Percentiles rank a stretch among this genome's conserved stretches.
Evolutionary conservation across 2,888 invertebrate genomes (phyloP).

Genomic region (Diabrotica balteata): DNA sequence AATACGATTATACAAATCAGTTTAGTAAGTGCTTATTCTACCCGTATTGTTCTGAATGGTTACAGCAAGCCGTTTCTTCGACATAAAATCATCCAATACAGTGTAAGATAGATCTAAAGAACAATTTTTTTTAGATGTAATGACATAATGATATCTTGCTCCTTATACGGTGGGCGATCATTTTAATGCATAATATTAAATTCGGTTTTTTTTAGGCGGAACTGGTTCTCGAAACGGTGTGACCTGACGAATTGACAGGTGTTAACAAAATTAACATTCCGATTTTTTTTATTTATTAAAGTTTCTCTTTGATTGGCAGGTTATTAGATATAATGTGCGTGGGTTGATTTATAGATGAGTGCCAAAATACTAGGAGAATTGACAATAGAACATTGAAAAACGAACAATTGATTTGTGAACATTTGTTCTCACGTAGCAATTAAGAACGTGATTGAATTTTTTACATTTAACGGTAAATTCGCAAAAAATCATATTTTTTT

Average conservation of each 20-base stretch:
- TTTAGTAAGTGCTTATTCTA: no score
- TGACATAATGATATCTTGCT: slow-evolving; percentile 24
- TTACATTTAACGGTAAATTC: no score
- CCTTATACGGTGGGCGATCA: slow-evolving; percentile 24
- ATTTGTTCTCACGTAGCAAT: no score
- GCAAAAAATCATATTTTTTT: no score
- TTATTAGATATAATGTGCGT: slow-evolving; percentile 4
- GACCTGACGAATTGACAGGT: slow-evolving; percentile 20
- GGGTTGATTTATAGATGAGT: background rate
- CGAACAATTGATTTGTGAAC: no score
- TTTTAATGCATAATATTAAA: slow-evolving; percentile 25
- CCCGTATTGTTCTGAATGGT: no score
- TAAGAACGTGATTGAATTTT: no score
- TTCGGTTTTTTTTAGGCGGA: slow-evolving; percentile 18
- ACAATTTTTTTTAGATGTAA: slow-evolving; percentile 24
- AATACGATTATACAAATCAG: no score
- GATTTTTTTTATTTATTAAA: slow-evolving; percentile 9
- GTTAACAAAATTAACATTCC: slow-evolving; percentile 17
- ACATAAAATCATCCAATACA: slow-evolving; percentile 2
- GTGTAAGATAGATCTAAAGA: slow-evolving; percentile 18
- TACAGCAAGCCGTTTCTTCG: no score
- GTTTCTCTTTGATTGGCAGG: slow-evolving; percentile 17
- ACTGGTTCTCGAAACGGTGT: slow-evolving; percentile 18
- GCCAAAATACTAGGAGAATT: background rate
- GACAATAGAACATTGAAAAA: no score